Percentiles rank a stretch among this genome's conserved stretches.
phyloP scores from a whole-genome alignment of 2,888 invertebrate species.

The Panzeria rudis region DNA sequence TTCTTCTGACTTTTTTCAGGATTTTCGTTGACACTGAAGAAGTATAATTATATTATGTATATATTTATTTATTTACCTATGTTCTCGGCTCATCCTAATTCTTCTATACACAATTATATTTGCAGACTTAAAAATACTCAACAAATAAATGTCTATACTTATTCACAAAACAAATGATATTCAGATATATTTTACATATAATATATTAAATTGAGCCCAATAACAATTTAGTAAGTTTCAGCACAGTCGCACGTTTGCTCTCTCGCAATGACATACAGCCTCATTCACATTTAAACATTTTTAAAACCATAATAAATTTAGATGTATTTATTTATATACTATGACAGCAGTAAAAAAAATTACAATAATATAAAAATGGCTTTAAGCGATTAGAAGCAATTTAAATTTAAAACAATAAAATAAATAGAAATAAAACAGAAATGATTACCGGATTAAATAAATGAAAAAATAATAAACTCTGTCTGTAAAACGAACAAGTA shows the following conservation, averaged over 20 bases:
- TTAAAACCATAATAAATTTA: slow-evolving; percentile 29
- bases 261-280: neutral
- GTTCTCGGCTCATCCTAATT: too few relatives aligned
- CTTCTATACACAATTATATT: too few relatives aligned
- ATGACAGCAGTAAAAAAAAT: neutral
- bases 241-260: neutral
- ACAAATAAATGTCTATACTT: too few relatives aligned
- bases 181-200: slow-evolving; percentile 5
- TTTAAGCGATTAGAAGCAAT: slow-evolving; percentile 50
- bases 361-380: slow-evolving; percentile 41
- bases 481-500: neutral
- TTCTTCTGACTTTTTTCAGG: too few relatives aligned
- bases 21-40: too few relatives aligned
- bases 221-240: slow-evolving; percentile 6
- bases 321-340: neutral
- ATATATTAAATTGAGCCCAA: slow-evolving; percentile 14
- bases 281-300: neutral
- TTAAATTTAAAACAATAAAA: slow-evolving; percentile 5
- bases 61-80: too few relatives aligned
- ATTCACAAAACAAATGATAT: too few relatives aligned
- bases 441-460: slow-evolving; percentile 49
- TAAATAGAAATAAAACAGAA: slow-evolving; percentile 10
- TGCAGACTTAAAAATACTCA: too few relatives aligned
- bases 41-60: too few relatives aligned
- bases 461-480: slow-evolving; percentile 46